Base-by-base conservation (phyloP, 2,113 vertebrate genomes). In the Irena cyanogastra region DNA sequence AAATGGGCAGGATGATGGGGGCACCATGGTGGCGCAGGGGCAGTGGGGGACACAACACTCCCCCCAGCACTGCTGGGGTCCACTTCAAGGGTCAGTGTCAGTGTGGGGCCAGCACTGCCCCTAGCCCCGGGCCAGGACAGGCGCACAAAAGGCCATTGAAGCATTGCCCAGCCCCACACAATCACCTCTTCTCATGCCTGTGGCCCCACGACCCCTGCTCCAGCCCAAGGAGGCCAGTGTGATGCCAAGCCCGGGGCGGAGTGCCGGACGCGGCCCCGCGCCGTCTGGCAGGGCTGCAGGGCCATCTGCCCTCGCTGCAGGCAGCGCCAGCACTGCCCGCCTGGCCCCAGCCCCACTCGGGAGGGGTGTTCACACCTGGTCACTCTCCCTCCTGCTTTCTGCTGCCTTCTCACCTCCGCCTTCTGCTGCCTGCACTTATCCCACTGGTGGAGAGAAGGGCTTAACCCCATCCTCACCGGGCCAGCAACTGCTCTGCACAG, bases 101-200 rank as follows among this genome's bases (percentile, higher is more conserved):
- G 47, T 1, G 15, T 19, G 68, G 53, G 59, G 66, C 57, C 17
- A 0, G 69, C 2, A 6, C 74, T 69, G 45, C 65, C 81, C 80
- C 41, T 54, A 87, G 79, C 70, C 87, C 27, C 6, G 0, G 90
- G 87, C 87, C 54, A 78, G 63, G 19, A 47, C 8, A 33, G 56
- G 35, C 4, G 0, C 74, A 97, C 96, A 97, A 96, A 96, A 92
- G 22, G 49, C 92, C 83, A 96, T 79, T 97, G 95, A 97, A 72
- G 53, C 0, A 0, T 44, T 53, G 45, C 31, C 33, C 56, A 90
- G 59, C 72, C 76, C 65, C 26, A 20, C 57, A 96, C 96, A 96
- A 97, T 97, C 16, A 20, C 13, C 53, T 76, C 92, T 94, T 97
- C 96, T 97, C 54, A 59, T 3, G 10, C 22, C 70, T 2, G 3